These are phyloP conservation scores for Otolemur garnettii DNA, from an alignment of 2,113 vertebrate species.

Conservation along the genomic window DNA sequence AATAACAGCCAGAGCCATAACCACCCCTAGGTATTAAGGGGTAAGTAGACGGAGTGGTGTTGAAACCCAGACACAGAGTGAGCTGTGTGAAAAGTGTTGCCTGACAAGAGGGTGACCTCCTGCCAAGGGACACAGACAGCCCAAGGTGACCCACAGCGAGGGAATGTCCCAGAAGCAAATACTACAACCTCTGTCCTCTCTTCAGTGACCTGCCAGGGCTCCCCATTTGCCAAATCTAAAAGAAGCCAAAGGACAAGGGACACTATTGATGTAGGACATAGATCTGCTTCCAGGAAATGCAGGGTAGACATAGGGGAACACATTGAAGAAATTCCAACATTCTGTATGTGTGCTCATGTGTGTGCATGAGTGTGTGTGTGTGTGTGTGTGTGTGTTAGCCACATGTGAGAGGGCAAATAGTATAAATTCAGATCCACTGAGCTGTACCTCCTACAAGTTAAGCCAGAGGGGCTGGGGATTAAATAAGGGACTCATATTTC, in stretches of 20 bases:
- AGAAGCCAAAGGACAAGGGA: background rate
- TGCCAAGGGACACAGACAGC: background rate
- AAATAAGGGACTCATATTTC: background rate
- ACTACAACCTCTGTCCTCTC: background rate
- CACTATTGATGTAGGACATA: background rate
- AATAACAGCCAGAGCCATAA: background rate
- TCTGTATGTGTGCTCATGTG: background rate
- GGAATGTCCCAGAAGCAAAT: background rate
- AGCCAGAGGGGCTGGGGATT: background rate
- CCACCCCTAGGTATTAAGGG: background rate
- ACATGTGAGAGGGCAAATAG: background rate
- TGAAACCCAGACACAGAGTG: background rate
- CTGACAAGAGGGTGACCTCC: background rate
- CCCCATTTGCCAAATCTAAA: background rate
- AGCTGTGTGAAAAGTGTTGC: background rate
- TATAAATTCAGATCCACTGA: background rate
- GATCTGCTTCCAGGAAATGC: background rate
- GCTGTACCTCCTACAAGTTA: background rate
- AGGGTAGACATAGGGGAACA: background rate
- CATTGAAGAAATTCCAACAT: background rate
- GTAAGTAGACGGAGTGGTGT: background rate
- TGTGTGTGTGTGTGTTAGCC: too few species aligned
- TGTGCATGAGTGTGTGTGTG: background rate
- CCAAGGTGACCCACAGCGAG: background rate
- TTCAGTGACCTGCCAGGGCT: background rate